Conservation (phyloP, 2,113 vertebrate species). For the Sceloporus tristichus region DNA sequence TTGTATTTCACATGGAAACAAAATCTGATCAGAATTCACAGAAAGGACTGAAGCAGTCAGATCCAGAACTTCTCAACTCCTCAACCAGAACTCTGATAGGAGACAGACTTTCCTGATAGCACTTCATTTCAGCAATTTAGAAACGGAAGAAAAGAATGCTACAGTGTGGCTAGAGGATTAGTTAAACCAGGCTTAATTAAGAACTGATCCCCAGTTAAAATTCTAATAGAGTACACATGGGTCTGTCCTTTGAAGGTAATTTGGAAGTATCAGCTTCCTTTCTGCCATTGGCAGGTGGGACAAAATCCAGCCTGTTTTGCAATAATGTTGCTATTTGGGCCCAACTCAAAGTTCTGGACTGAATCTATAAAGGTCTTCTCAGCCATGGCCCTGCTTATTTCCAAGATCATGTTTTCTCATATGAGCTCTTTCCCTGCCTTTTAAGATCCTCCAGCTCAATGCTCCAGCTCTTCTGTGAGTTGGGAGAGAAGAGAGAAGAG, state of each 20-base stretch:
- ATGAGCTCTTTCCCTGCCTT: not conserved
- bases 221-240: not conserved
- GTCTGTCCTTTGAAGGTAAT: no score
- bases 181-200: not conserved
- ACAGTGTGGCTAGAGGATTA: not conserved
- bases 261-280: not conserved
- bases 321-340: not conserved
- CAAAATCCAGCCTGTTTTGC: not conserved
- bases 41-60: not conserved
- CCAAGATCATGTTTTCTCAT: not conserved
- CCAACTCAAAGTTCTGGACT: slow-evolving; percentile 9
- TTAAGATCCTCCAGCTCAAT: not conserved
- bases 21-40: not conserved
- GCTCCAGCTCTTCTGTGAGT: not conserved
- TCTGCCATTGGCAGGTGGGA: not conserved
- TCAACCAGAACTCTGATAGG: not conserved
- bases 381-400: not conserved
- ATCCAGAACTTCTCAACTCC: not conserved
- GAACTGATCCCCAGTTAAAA: not conserved
- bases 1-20: not conserved
- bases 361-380: not conserved
- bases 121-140: not conserved
- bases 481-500: not conserved
- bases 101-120: not conserved
- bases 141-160: not conserved